Evolutionary conservation across 2,797 vertebrate genomes (phyloP), one percentile per base, ranked within the genome.

Genomic region (Pantherophis alleghaniensis): DNA sequence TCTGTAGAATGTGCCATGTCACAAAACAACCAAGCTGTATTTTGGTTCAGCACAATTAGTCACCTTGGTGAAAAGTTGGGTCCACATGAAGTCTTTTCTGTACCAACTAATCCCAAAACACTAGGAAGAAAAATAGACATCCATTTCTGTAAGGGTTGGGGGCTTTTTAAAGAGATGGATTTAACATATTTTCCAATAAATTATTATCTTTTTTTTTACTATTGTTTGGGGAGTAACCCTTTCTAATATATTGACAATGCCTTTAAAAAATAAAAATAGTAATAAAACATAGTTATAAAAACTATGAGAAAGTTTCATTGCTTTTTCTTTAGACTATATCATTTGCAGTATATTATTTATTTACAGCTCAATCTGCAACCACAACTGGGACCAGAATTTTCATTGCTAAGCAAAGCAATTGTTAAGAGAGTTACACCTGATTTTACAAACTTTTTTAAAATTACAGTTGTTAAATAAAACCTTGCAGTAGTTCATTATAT

Each of bases 221-320:
- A 94, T 93, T 32, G 93, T 95, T 95, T 91, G 94, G 20, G 18
- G 37, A 42, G 94, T 87, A 86, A 91, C 95, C 95, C 95, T 96
- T 96, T 96, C 96, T 95, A 96, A 93, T 93, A 51, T 95, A 96
- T 96, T 94, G 96, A 94, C 94, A 94, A 90, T 93, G 89, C 56
- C 24, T 92, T 93, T 87, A 92, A 88, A 93, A 94, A 94, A 42
- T 92, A 94, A 96, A 95, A 94, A 96, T 96, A 91, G 95, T 95
- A 97, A 96, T 97, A 96, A 96, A 97, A 94, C 93, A 94, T 96
- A 95, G 91, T 97, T 97, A 96, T 60, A 53, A 94, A 92, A 96
- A 96, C 96, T 94, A 94, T 94, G 94, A 93, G 95, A 94, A 94
- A 94, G 96, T 94, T 94, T 93, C 95, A 95, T 93, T 86, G 94